Percentiles rank a stretch among this genome's conserved stretches.
phyloP scores from a whole-genome alignment of 1,140 invertebrate species.

The Papilio polyxenes region DNA sequence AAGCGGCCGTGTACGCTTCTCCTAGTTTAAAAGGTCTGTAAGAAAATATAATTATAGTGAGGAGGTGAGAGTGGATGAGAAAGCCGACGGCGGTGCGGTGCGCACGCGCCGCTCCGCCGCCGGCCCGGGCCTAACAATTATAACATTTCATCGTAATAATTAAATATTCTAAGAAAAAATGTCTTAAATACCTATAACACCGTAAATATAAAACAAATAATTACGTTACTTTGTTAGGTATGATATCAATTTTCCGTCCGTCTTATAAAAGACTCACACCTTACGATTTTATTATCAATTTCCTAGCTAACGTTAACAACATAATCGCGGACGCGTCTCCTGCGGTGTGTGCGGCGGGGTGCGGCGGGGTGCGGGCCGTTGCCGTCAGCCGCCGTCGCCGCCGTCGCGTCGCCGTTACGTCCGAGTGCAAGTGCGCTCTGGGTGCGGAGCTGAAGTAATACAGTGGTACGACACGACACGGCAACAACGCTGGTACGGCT shows the following conservation, averaged over 20 bases:
- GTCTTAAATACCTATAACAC: slow-evolving; percentile 81
- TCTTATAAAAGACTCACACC: slow-evolving; percentile 76
- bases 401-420: neutral
- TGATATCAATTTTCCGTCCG: slow-evolving; percentile 79
- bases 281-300: slow-evolving; percentile 80
- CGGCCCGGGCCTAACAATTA: slow-evolving; percentile 77
- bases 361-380: slow-evolving; percentile 43
- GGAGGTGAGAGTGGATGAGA: slow-evolving; percentile 77
- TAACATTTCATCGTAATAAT: slow-evolving; percentile 80
- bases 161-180: slow-evolving; percentile 81
- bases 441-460: slow-evolving; percentile 38
- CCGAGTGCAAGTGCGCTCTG: slow-evolving; percentile 43
- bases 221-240: slow-evolving; percentile 81
- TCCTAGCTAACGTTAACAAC: slow-evolving; percentile 81
- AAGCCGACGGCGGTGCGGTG: slow-evolving; percentile 67
- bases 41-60: slow-evolving; percentile 81
- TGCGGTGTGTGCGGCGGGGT: slow-evolving; percentile 63
- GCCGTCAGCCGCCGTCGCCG: slow-evolving; percentile 1
- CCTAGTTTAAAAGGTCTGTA: slow-evolving; percentile 79
- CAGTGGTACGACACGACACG: slow-evolving; percentile 21
- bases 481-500: slow-evolving; percentile 19
- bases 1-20: slow-evolving; percentile 79
- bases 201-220: slow-evolving; percentile 81
- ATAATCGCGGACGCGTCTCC: slow-evolving; percentile 76
- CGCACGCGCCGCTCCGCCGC: slow-evolving; percentile 63